These are phyloP conservation scores for Upupa epops DNA, from an alignment of 2,113 vertebrate species.

Conservation along the genomic window DNA sequence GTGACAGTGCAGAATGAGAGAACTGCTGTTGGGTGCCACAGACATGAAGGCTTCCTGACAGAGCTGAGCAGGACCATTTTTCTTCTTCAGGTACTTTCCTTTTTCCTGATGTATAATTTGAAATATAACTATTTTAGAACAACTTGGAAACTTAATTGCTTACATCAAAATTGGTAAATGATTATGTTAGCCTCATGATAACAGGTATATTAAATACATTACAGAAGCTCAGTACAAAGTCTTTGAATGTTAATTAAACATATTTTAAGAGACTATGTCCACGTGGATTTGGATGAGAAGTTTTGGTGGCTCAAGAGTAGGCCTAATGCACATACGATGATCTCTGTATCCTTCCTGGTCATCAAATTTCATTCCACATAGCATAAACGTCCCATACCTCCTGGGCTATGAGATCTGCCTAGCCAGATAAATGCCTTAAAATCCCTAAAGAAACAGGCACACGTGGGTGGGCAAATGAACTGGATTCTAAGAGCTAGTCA, in stretches of 20 bases:
- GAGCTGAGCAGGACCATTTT: neutral
- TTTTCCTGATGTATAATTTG: neutral
- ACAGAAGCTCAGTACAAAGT: neutral
- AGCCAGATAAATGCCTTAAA: neutral
- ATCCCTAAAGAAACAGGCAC: neutral
- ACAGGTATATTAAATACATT: neutral
- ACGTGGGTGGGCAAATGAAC: neutral
- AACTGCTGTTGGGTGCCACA: neutral
- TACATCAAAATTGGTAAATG: neutral
- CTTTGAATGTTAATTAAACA: neutral
- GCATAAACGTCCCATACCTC: neutral
- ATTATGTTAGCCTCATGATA: neutral
- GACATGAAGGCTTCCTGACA: neutral
- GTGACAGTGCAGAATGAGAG: neutral
- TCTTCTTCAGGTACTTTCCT: neutral
- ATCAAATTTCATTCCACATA: neutral
- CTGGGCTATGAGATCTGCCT: neutral
- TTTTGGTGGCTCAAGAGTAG: neutral
- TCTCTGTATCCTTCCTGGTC: neutral
- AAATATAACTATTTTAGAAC: neutral
- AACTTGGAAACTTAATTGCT: neutral
- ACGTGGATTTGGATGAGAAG: neutral
- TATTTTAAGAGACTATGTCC: neutral
- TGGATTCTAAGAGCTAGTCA: neutral
- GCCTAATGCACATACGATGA: neutral